Conservation (phyloP, 2,888 invertebrate species). For the Oligia fasciuncula region DNA sequence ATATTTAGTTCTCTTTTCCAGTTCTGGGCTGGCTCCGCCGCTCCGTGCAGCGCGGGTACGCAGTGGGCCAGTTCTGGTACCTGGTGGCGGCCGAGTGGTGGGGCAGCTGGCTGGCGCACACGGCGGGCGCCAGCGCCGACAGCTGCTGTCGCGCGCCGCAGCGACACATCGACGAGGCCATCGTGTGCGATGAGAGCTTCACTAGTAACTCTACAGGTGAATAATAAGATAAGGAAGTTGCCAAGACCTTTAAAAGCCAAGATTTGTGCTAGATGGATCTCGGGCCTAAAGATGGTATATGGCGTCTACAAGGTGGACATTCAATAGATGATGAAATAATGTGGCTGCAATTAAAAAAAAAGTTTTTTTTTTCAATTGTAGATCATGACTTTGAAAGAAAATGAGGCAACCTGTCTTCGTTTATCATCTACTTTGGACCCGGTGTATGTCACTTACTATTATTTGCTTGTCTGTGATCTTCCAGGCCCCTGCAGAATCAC, state of each 20-base stretch:
- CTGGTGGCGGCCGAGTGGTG: slow-evolving; percentile 96
- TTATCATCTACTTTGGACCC: not conserved
- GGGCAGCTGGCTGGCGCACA: slow-evolving; percentile 94
- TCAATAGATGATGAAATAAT: not conserved
- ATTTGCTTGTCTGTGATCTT: not conserved
- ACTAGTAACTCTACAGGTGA: slow-evolving; percentile 90
- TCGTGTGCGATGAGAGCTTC: slow-evolving; percentile 93
- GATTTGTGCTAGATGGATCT: not conserved
- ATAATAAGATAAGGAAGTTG: not conserved
- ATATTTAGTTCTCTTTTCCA: slow-evolving; percentile 60
- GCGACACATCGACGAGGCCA: slow-evolving; percentile 90
- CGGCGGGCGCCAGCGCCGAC: slow-evolving; percentile 83
- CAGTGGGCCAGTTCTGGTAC: slow-evolving; percentile 97
- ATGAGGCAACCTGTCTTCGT: not conserved
- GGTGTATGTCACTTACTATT: not conserved
- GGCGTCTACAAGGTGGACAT: not conserved
- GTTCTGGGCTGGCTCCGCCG: slow-evolving; percentile 95
- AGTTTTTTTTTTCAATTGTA: too few species aligned
- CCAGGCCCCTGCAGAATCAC: not conserved
- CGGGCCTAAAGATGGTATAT: not conserved
- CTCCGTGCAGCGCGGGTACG: slow-evolving; percentile 93
- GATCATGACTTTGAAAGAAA: not conserved
- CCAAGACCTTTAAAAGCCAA: not conserved
- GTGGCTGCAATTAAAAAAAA: not conserved
- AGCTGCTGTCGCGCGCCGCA: slow-evolving; percentile 75